phyloP scores from a whole-genome alignment of 2,797 vertebrate genomes.

The Diceros bicornis region DNA sequence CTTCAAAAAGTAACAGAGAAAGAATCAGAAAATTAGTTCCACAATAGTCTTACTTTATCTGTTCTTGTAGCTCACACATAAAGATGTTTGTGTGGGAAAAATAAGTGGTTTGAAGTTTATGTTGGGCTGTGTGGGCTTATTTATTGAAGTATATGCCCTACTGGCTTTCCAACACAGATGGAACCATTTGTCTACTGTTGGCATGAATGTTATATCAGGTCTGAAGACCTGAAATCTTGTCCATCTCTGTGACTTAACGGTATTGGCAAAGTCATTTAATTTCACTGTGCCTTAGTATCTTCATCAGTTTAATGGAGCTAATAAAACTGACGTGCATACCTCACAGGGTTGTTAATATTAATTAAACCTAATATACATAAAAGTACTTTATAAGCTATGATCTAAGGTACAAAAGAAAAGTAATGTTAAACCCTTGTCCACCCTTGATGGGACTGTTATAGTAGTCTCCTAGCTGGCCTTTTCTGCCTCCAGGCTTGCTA shows the following conservation, averaged over 20 bases:
- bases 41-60: neutral
- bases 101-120: neutral
- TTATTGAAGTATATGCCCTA: neutral
- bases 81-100: neutral
- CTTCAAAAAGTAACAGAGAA: conserved; percentile 23
- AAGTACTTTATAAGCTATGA: conserved; percentile 29
- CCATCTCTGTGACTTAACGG: neutral
- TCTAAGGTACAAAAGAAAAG: neutral
- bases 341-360: neutral
- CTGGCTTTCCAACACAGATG: neutral
- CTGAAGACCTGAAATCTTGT: neutral
- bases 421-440: neutral
- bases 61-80: conserved; percentile 11
- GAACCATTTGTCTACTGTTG: neutral
- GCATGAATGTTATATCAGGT: neutral
- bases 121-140: neutral
- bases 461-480: neutral
- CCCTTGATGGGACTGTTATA: neutral
- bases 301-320: conserved; percentile 16
- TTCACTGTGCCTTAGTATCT: neutral
- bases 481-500: neutral
- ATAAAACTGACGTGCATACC: conserved; percentile 28
- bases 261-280: neutral
- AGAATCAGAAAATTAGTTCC: conserved; percentile 58
- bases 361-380: conserved; percentile 13